Conservation (phyloP, 2,888 invertebrate genomes). For the Blera fallax region DNA sequence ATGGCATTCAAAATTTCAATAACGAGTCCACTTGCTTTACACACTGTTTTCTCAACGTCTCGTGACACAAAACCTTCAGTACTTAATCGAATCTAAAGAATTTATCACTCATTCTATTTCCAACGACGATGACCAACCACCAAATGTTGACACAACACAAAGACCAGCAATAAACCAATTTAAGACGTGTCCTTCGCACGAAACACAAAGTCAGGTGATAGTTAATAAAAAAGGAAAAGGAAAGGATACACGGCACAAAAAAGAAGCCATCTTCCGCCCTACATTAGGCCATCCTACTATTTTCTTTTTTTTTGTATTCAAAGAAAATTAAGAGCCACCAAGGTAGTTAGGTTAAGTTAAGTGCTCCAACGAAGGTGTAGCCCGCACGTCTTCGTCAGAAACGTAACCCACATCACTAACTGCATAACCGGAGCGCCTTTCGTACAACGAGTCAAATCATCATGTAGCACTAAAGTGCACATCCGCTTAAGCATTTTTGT, state of each 20-base stretch:
- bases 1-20: no score
- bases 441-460: slow-evolving; percentile 49
- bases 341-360: slow-evolving; percentile 64
- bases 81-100: slow-evolving; percentile 24
- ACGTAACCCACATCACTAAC: slow-evolving; percentile 11
- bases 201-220: slow-evolving; percentile 41
- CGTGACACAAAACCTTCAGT: not conserved
- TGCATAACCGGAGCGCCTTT: slow-evolving; percentile 6
- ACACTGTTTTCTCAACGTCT: not conserved
- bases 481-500: slow-evolving; percentile 65
- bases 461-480: slow-evolving; percentile 68
- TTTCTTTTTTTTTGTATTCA: slow-evolving; percentile 1
- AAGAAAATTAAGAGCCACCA: slow-evolving; percentile 59
- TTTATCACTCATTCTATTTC: not conserved
- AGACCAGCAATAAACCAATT: slow-evolving; percentile 55
- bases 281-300: not conserved
- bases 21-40: not conserved
- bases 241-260: slow-evolving; percentile 6
- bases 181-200: slow-evolving; percentile 27
- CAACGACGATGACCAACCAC: not conserved
- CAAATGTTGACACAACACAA: slow-evolving; percentile 33
- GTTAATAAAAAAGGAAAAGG: slow-evolving; percentile 39
- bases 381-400: slow-evolving; percentile 48
- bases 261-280: not conserved
- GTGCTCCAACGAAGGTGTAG: slow-evolving; percentile 42